Base-by-base conservation (phyloP, 2,113 vertebrate genomes). In the Pluvianellus socialis region DNA sequence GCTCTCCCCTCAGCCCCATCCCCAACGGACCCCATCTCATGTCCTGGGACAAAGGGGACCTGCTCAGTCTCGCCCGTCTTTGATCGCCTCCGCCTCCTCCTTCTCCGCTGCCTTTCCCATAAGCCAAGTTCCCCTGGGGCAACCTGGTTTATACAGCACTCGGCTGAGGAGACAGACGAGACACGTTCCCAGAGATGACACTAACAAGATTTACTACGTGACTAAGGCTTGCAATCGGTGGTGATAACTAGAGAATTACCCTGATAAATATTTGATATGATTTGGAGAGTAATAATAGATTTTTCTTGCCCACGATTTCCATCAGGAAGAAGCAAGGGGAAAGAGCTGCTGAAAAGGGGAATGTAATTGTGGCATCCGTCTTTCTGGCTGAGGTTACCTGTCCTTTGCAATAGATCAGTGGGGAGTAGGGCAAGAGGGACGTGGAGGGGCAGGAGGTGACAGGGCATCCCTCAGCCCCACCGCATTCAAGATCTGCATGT, bases 231-330 rank as follows among this genome's bases (percentile, higher is more conserved):
- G 79, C 94, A 92, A 91, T 85, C 24, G 77, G 82, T 85, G 82
- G 58, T 93, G 89, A 96, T 96, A 97, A 96, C 90, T 79, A 89
- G 94, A 97, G 89, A 98, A 98, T 94, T 96, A 96, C 94, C 88
- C 75, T 94, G 97, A 97, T 97, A 98, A 97, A 97, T 97, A 97
- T 95, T 97, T 97, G 91, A 96, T 96, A 94, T 87, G 83, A 96
- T 97, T 97, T 97, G 97, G 88, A 97, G 67, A 94, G 91, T 70
- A 97, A 94, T 96, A 96, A 94, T 89, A 86, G 91, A 94, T 97
- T 97, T 98, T 96, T 96, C 97, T 97, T 92, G 65, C 72, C 88
- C 79, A 73, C 28, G 12, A 80, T 96, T 97, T 97, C 92, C 86
- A 97, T 93, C 95, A 88, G 63, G 79, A 86, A 81, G 58, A 94